Evolutionary conservation across 35 echinoderm and acorn worm species (phyloP), one percentile per base, ranked within the genome.

Genomic region (Apostichopus californicus): DNA sequence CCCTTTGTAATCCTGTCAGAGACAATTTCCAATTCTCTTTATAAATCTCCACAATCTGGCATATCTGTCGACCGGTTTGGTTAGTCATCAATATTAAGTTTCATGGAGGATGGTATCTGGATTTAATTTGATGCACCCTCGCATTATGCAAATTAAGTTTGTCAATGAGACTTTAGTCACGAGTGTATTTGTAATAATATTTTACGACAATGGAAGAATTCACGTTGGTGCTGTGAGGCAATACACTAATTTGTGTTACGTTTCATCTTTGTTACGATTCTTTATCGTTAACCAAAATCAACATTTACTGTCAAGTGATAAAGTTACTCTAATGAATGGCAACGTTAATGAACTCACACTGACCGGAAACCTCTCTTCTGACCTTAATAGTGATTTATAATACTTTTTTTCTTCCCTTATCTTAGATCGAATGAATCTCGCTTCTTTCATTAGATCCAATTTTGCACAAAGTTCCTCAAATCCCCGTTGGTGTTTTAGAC

Each of bases 61-160:
- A 14, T 75, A 13, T 75, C 71, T 18, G 34, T 46, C 34, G 34
- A 46, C 58, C 55, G 81, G 56, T 61, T 85, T 85, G 0, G 34
- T 46, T 46, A 85, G 81, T 59, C 81, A 85, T 85, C 18, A 85
- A 21, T 56, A 85, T 85, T 85, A 85, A 85, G 57, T 85, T 85
- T 75, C 71, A 75, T 75, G 15, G 71, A 75, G 6, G 71, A 18
- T n/a, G 17, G 71, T 22, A 75, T 75, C 71, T 75, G 14, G 71
- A 75, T 75, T 75, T 75, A 75, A 75, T 75, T 20, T 75, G 71
- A 75, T 75, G 71, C 71, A 75, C 71, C 71, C 71, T 75, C 71
- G 58, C 20, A 20, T 75, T 75, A 75, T 75, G 17, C 71, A 75
- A 7, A 75, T 18, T 22, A 46, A 46, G 21, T 75, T 18, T n/a